Conservation (phyloP, 1,140 invertebrate species). For the Antheraea pernyi region DNA sequence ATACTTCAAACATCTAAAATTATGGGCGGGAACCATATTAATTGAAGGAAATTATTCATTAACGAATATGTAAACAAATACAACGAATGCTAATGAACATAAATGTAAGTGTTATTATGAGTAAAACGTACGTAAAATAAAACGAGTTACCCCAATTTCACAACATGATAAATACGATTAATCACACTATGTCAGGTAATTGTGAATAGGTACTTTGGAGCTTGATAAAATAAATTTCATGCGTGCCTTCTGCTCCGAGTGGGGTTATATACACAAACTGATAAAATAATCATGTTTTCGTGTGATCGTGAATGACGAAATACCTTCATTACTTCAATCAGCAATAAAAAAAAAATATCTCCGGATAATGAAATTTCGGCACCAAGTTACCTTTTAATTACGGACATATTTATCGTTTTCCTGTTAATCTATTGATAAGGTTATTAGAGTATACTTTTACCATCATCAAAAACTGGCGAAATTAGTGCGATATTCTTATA, state of each 20-base stretch:
- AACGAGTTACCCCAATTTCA: neutral
- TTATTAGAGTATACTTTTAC: too few species aligned
- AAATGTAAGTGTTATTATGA: neutral
- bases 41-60: conserved; percentile 7
- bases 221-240: neutral
- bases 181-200: too few species aligned
- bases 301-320: conserved; percentile 10
- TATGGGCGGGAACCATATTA: neutral
- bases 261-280: conserved; percentile 7
- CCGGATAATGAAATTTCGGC: neutral
- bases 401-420: too few species aligned
- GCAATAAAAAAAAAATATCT: neutral
- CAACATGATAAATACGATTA: neutral
- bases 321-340: neutral
- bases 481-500: too few species aligned
- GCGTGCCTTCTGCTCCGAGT: neutral
- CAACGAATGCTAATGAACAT: neutral
- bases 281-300: neutral
- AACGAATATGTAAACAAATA: neutral
- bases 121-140: neutral
- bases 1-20: neutral
- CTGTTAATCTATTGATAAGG: too few species aligned
- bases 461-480: too few species aligned
- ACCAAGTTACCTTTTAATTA: too few species aligned
- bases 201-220: neutral